Conservation (phyloP, 2,797 vertebrate genomes). For the Neomorphus geoffroyi region DNA sequence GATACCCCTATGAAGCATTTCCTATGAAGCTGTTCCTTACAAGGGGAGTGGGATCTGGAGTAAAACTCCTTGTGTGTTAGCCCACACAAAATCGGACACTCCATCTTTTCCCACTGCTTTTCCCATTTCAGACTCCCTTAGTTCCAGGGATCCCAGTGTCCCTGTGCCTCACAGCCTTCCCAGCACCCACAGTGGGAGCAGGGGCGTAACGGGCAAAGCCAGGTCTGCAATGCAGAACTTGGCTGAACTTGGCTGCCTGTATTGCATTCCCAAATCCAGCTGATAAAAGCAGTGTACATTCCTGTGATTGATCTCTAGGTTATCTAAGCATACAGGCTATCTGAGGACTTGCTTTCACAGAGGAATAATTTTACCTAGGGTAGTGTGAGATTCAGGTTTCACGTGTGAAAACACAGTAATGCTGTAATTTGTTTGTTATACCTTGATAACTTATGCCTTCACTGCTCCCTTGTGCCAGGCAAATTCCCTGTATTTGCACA, state of each 20-base stretch:
- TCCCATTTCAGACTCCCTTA: neutral
- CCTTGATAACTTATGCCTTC: neutral
- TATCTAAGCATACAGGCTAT: slow-evolving; percentile 47
- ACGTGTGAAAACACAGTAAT: neutral
- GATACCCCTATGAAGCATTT: neutral
- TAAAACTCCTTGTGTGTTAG: neutral
- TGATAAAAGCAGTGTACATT: neutral
- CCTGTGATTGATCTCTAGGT: neutral
- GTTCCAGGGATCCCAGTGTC: neutral
- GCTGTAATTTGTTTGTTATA: slow-evolving; percentile 10
- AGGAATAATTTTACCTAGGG: slow-evolving; percentile 12
- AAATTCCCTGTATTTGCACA: neutral
- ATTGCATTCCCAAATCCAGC: slow-evolving; percentile 3
- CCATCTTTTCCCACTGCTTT: neutral
- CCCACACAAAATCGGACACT: accelerated
- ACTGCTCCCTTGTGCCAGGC: neutral
- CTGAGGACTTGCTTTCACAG: slow-evolving; percentile 18
- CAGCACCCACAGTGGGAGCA: neutral
- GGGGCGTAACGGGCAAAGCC: neutral
- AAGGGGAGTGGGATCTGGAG: neutral
- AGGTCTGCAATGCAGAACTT: accelerated
- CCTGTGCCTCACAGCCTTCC: neutral
- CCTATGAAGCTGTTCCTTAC: neutral
- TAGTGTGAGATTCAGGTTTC: neutral
- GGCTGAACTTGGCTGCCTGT: neutral